Base-by-base conservation (phyloP, 2,797 vertebrate genomes). In the Cercopithecus neglectus region DNA sequence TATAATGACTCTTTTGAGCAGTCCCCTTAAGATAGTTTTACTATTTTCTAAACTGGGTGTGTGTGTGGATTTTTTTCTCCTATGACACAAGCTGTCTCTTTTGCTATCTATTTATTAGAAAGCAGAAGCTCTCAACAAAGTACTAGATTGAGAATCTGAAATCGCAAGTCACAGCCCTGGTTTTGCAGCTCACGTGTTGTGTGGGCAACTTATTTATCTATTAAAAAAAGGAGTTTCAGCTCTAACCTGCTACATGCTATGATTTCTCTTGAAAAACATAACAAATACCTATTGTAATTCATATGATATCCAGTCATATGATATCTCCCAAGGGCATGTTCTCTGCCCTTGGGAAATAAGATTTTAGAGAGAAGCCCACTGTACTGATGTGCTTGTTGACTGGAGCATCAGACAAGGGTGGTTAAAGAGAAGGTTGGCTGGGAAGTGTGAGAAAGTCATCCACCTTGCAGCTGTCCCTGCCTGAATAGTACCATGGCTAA, bases 381-480 rank as follows among this genome's bases (percentile, higher is more conserved):
- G 5, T 28, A 9, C 28, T 14, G 39, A 33, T 28, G 26, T 13
- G 2, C 41, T 19, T 16, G 22, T 26, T 26, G 64, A 33, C 26
- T 0, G 1, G 24, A 36, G 46, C 57, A 14, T 50, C 74, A 33
- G 46, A 88, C 36, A 12, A 80, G 88, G 30, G 67, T 19, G 48
- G 94, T 7, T 89, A 39, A 61, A 41, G 59, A 70, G 76, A 64
- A 87, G 94, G 44, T 24, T 96, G 96, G 96, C 96, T 53, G 59
- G 16, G 55, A 72, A 97, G 95, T 98, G 96, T 98, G 97, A 98
- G 94, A 97, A 97, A 96, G 53, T 44, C 94, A 39, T 81, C 61
- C 67, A 57, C 87, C 87, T 59, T 41, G 17, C 97, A 98, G 97
- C 97, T 97, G 97, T 98, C 95, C 79, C 41, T 53, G 95, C 41